Conservation (phyloP, 2,888 invertebrate species). For the Megamerina dolium region DNA sequence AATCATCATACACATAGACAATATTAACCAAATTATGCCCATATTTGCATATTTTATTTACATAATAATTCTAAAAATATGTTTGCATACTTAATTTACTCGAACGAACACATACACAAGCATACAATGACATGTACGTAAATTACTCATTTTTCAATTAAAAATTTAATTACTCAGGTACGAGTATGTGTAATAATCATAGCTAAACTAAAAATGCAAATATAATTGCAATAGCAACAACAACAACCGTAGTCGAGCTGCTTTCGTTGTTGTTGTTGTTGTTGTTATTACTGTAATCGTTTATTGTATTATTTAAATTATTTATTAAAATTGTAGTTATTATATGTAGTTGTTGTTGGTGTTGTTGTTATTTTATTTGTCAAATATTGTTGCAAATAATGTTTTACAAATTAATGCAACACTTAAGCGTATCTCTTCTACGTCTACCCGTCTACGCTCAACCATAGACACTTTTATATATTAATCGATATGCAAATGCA, state of each 20-base stretch:
- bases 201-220: too few species aligned
- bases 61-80: constrained; percentile 1
- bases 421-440: too few species aligned
- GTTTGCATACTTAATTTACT: not conserved
- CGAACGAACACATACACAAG: not conserved
- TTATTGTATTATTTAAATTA: too few species aligned
- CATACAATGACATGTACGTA: not conserved
- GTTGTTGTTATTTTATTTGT: constrained; percentile 16
- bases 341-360: not conserved
- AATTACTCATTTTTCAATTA: constrained; percentile 14
- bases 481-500: too few species aligned
- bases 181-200: too few species aligned
- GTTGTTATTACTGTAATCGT: too few species aligned
- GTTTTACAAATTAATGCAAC: constrained; percentile 18
- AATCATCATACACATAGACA: not conserved
- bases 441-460: not conserved
- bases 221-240: too few species aligned
- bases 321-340: not conserved
- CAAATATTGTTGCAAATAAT: constrained; percentile 22
- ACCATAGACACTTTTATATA: too few species aligned
- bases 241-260: too few species aligned
- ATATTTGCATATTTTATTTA: not conserved
- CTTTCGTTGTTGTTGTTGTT: too few species aligned
- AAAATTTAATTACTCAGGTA: constrained; percentile 13
- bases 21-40: constrained; percentile 1